Conservation (phyloP, 2,797 vertebrate genomes). For the Steatocranus sp. region DNA sequence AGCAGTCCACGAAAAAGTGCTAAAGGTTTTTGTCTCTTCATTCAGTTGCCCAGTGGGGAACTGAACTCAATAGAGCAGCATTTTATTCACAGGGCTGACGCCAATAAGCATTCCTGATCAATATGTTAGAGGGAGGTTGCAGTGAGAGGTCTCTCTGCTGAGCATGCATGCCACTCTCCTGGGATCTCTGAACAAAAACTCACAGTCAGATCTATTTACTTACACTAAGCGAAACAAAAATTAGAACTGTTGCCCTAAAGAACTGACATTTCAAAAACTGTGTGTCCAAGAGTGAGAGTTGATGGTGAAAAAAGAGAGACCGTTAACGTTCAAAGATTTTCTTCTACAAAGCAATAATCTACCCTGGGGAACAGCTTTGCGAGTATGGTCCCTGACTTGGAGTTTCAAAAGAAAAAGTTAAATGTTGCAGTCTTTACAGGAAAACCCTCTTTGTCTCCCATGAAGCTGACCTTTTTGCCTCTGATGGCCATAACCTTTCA, state of each 20-base stretch:
- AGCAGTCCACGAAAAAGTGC: constrained; percentile 45
- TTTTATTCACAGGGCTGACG: constrained; percentile 75
- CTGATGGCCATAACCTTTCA: constrained; percentile 38
- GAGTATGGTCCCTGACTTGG: constrained; percentile 30
- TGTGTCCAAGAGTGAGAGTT: constrained; percentile 43
- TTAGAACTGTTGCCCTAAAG: constrained; percentile 54
- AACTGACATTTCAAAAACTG: constrained; percentile 71
- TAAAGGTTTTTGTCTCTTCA: constrained; percentile 71
- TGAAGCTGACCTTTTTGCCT: constrained; percentile 60
- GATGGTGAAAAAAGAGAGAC: constrained; percentile 28
- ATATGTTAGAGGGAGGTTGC: constrained; percentile 70
- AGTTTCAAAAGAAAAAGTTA: constrained; percentile 37
- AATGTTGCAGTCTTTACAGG: constrained; percentile 38
- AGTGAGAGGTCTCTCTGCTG: constrained; percentile 63
- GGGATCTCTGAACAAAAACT: constrained; percentile 74
- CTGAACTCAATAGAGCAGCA: constrained; percentile 60
- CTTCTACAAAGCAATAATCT: constrained; percentile 52
- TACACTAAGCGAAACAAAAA: constrained; percentile 61
- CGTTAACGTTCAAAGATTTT: constrained; percentile 43
- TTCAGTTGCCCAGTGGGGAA: constrained; percentile 72
- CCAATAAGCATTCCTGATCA: constrained; percentile 73
- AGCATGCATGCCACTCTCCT: constrained; percentile 57
- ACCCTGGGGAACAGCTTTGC: constrained; percentile 60
- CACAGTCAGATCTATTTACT: constrained; percentile 72
- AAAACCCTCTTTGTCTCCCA: constrained; percentile 24